These are phyloP conservation scores for Tetropium fuscum DNA, from an alignment of 2,888 invertebrate species.

Conservation along the genomic window DNA sequence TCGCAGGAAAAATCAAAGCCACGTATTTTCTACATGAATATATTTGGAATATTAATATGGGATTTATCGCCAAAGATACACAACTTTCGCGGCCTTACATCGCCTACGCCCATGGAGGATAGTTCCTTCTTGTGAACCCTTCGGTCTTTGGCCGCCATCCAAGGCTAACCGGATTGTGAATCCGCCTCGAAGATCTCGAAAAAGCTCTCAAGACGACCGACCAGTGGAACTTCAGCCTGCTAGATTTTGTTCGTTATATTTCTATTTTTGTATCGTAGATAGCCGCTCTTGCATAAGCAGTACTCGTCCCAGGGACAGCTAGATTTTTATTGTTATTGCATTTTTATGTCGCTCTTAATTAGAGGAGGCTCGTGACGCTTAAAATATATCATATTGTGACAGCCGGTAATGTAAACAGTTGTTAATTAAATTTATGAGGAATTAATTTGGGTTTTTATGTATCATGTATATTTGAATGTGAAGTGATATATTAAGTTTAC, in stretches of 20 bases:
- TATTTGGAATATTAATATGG: too few species aligned
- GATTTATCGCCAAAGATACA: too few species aligned
- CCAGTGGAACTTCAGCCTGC: slow-evolving; percentile 9
- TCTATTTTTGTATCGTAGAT: slow-evolving; percentile 17
- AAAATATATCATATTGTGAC: slow-evolving; percentile 8
- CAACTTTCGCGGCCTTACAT: too few species aligned
- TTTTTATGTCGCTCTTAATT: slow-evolving; percentile 19
- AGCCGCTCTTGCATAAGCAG: slow-evolving; percentile 7
- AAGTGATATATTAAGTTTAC: too few species aligned
- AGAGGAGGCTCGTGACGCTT: slow-evolving; percentile 3
- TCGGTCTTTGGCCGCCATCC: slow-evolving; percentile 61
- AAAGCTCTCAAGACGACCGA: slow-evolving; percentile 11
- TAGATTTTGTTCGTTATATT: slow-evolving; percentile 24
- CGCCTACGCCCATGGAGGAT: too few species aligned
- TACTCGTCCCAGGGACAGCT: slow-evolving; percentile 1
- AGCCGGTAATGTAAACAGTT: slow-evolving; percentile 17
- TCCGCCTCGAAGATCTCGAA: slow-evolving; percentile 31
- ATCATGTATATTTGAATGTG: too few species aligned
- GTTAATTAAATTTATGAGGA: slow-evolving; percentile 22
- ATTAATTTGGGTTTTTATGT: slow-evolving; percentile 12
- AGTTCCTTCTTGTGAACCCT: slow-evolving; percentile 38
- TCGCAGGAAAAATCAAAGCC: too few species aligned
- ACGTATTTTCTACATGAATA: too few species aligned
- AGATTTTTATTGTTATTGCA: slow-evolving; percentile 14
- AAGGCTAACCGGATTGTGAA: slow-evolving; percentile 45